Conservation (phyloP, 2,113 vertebrate genomes). For the Sardina pilchardus region DNA sequence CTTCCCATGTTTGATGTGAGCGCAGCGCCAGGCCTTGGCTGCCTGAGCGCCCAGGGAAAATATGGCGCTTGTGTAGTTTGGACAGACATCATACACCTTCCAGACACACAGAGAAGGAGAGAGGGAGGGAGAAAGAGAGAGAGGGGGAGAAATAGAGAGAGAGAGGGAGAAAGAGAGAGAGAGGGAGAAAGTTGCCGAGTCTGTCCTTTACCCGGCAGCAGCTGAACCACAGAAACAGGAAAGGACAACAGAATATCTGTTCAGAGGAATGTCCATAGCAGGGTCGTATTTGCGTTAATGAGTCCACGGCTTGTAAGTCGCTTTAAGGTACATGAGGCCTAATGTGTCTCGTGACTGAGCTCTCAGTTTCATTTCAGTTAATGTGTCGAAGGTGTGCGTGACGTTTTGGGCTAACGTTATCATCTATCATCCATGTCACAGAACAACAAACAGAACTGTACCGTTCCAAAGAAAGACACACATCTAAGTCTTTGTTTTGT, state of each 20-base stretch:
- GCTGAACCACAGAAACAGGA: background rate
- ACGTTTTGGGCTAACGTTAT: background rate
- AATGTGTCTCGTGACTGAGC: background rate
- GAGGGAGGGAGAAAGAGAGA: background rate
- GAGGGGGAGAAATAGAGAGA: slow-evolving; percentile 21
- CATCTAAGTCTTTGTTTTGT: background rate
- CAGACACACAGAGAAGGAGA: slow-evolving; percentile 43
- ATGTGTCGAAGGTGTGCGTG: background rate
- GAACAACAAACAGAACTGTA: background rate
- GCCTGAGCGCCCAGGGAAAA: slow-evolving; percentile 62
- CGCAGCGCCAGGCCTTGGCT: slow-evolving; percentile 55
- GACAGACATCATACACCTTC: slow-evolving; percentile 69
- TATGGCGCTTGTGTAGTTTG: slow-evolving; percentile 71
- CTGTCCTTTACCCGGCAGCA: background rate
- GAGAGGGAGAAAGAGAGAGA: slow-evolving; percentile 12
- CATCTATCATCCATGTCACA: background rate
- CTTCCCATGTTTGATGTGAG: slow-evolving; percentile 72
- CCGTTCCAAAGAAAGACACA: background rate
- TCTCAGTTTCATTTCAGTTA: background rate
- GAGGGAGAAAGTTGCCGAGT: background rate
- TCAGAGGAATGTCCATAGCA: background rate
- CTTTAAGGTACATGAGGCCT: background rate
- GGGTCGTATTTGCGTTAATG: background rate
- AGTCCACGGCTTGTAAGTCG: background rate
- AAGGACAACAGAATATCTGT: slow-evolving; percentile 4